Base-by-base conservation (phyloP, 2,888 invertebrate species). In the Lapara coniferarum region DNA sequence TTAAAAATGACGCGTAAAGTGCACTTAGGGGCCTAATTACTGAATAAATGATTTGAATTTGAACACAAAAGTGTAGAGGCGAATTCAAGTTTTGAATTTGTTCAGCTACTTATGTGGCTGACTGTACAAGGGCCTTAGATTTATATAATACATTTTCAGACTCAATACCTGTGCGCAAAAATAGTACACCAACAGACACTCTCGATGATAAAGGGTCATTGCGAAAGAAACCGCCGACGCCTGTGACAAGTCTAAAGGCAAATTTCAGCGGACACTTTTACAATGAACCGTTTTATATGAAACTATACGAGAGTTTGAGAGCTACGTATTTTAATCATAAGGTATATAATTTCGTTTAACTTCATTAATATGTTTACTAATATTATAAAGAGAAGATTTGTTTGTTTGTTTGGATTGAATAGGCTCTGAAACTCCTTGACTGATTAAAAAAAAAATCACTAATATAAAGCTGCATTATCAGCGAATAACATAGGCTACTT, bases 311-410 rank as follows among this genome's bases (percentile, higher is more conserved):
- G 71, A 95, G 96, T 68, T 86, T 98, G 70, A 96, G 96, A 84
- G 96, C 96, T 75, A 96, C 98, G 5, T 97, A 97, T 89, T 96
- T 96, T 46, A 98, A 97, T 93, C 98, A 98, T 89, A 97, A 97
- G 95, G 98, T 97, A 85, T 53, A 79, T 81, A 3, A 7, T 46
- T n/a, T 0, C 6, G 2, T 10, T 1, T 46, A 2, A 44, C 19
- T 8, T 13, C 1, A 51, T 25, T 66, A 3, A 25, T 25, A 25
- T 25, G 1, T 25, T 2, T 25, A 25, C 25, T 25, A 25, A 2
- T 25, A 25, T 25, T 25, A 25, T 25, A 25, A 25, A 25, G 25
- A 25, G 25, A 25, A 25, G 25, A 25, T 25, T 25, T 25, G 25
- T 25, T 25, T 25, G 25, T 25, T 25, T 25, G 25, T 25, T 25